Percentiles rank a stretch among this genome's conserved stretches.
Conservation (phyloP, 35 echinoderm and acorn worm species). For the Acanthaster planci region DNA sequence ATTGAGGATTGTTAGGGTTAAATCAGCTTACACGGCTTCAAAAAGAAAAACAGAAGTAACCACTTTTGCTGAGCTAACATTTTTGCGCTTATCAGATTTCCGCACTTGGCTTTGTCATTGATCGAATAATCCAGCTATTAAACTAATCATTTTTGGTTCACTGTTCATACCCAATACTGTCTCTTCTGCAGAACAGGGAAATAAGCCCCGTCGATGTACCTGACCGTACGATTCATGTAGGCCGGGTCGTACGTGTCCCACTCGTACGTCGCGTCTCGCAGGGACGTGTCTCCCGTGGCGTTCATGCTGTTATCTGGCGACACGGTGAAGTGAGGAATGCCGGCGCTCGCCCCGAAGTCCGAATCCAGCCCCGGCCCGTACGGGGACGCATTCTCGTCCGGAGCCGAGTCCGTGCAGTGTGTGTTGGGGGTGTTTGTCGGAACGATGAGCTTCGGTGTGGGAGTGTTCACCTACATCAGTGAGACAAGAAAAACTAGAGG, state of each 20-base stretch:
- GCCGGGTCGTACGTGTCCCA: constrained; percentile 91
- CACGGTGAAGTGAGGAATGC: constrained; percentile 75
- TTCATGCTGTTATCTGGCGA: constrained; percentile 81
- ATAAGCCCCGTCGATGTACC: constrained; percentile 83
- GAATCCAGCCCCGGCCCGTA: constrained; percentile 47
- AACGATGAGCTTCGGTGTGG: constrained; percentile 73
- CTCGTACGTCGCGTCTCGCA: constrained; percentile 61
- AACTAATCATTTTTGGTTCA: too few species aligned
- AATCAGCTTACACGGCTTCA: too few species aligned
- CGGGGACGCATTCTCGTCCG: neutral
- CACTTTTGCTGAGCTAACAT: too few species aligned
- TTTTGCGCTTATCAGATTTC: too few species aligned
- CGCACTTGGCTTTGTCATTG: too few species aligned
- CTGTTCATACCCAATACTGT: constrained; percentile 85
- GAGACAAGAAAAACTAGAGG: neutral
- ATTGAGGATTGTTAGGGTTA: too few species aligned
- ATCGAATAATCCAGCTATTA: too few species aligned
- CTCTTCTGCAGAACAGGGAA: constrained; percentile 60
- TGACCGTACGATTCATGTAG: constrained; percentile 43
- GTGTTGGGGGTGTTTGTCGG: constrained; percentile 83
- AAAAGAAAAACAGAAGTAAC: too few species aligned
- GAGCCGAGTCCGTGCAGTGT: constrained; percentile 35
- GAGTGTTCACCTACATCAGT: neutral
- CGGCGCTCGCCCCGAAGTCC: constrained; percentile 85
- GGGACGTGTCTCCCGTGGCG: constrained; percentile 37